Base-by-base conservation (phyloP, 2,797 vertebrate species). In the Pristis pectinata region DNA sequence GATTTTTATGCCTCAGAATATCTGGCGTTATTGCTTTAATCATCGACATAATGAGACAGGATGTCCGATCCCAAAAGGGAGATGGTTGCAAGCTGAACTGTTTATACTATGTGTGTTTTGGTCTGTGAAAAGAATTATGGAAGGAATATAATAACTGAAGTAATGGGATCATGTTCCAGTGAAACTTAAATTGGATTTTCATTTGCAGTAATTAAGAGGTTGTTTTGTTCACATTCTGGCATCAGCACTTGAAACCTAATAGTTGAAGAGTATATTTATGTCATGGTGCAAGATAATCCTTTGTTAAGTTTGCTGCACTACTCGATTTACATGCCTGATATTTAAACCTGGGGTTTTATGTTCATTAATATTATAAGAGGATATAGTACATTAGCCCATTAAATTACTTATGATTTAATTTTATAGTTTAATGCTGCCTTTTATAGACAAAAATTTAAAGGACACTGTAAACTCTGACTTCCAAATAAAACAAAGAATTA, bases 151-250 rank as follows among this genome's bases (percentile, higher is more conserved):
- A 76, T 76, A 94, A 94, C 92, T 94, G 92, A 74, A 94, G 92
- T 74, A 94, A 94, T 94, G 70, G 70, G 67, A 76, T 94, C 92
- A 94, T 94, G 92, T 94, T 94, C 70, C 92, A 94, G 92, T 76
- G 92, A 76, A 53, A 27, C 92, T 72, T 94, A 94, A 94, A 94
- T 94, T 94, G 70, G 92, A 94, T 94, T 94, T 76, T 94, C 70
- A 41, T 94, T 94, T 94, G 92, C 64, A 94, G 92, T 94, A 94
- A 94, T 94, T 76, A 94, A 94, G 92, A 94, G 44, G 70, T 94
- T 94, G 92, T 94, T 94, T 94, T 93, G 92, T 74, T 94, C 70
- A 72, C 70, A 94, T 76, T 94, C 92, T 94, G 92, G 92, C 92
- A 93, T 44, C 30, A 93, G 24, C 41, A 34, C 30, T 53, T 76